These are phyloP conservation scores for Spermophilus dauricus DNA, from an alignment of 2,113 vertebrate genomes.

Conservation along the genomic window DNA sequence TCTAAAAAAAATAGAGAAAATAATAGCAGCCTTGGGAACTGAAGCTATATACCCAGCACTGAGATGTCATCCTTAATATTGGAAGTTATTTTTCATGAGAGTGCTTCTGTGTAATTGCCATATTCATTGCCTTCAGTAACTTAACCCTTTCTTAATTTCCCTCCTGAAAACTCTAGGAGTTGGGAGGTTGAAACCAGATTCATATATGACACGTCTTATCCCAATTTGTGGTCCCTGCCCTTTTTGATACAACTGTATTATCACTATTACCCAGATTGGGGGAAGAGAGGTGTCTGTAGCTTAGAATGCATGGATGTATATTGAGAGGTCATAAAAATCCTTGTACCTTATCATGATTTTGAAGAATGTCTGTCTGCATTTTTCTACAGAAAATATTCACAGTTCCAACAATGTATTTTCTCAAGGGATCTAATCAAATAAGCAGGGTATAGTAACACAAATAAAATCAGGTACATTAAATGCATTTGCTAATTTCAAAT, in stretches of 20 bases:
- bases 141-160: neutral
- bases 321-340: constrained; percentile 1
- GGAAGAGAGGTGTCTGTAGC: neutral
- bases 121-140: neutral
- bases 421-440: neutral
- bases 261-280: neutral
- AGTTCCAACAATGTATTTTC: constrained; percentile 13
- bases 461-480: constrained; percentile 35
- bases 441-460: constrained; percentile 4
- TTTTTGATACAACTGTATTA: neutral
- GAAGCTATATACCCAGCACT: neutral
- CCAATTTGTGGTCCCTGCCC: neutral
- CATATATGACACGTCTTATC: neutral
- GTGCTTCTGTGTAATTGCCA: neutral
- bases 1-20: neutral
- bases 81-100: neutral
- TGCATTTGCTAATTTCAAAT: constrained; percentile 18
- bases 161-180: neutral
- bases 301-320: neutral
- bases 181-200: neutral
- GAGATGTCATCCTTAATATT: neutral
- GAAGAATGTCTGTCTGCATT: neutral
- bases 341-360: neutral
- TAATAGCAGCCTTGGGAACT: neutral
- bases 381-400: neutral